Percentiles rank a stretch among this genome's conserved stretches.
These are phyloP conservation scores for Engraulis encrasicolus DNA, from an alignment of 2,113 vertebrate species.

Conservation along the genomic window DNA sequence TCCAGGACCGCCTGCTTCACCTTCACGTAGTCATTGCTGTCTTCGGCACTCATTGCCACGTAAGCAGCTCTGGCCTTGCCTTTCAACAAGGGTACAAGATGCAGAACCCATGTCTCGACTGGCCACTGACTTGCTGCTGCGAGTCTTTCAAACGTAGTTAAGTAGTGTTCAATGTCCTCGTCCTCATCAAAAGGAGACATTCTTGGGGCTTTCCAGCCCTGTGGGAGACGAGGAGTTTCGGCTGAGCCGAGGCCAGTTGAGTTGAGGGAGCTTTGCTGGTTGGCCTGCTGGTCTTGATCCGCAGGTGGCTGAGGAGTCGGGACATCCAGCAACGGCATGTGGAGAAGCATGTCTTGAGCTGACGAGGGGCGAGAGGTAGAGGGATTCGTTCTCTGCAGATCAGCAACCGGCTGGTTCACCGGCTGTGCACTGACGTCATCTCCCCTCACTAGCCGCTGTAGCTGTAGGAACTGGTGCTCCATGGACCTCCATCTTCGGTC, in stretches of 20 bases:
- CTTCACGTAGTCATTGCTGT: not conserved
- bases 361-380: not conserved
- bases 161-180: not conserved
- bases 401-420: not conserved
- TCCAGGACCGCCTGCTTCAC: not conserved
- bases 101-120: not conserved
- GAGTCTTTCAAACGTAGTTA: not conserved
- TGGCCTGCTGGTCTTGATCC: not conserved
- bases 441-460: not conserved
- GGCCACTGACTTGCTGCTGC: not conserved
- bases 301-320: not conserved
- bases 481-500: not conserved
- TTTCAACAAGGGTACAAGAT: constrained; percentile 16
- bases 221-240: not conserved
- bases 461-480: not conserved
- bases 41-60: constrained; percentile 1
- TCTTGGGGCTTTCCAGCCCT: not conserved
- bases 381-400: not conserved
- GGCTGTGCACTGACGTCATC: not conserved
- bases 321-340: not conserved
- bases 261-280: not conserved
- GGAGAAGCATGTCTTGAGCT: not conserved
- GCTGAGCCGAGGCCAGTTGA: not conserved
- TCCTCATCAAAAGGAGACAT: not conserved
- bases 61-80: constrained; percentile 19